These are phyloP conservation scores for Isichthys henryi DNA, from an alignment of 2,113 vertebrate genomes.

Conservation along the genomic window DNA sequence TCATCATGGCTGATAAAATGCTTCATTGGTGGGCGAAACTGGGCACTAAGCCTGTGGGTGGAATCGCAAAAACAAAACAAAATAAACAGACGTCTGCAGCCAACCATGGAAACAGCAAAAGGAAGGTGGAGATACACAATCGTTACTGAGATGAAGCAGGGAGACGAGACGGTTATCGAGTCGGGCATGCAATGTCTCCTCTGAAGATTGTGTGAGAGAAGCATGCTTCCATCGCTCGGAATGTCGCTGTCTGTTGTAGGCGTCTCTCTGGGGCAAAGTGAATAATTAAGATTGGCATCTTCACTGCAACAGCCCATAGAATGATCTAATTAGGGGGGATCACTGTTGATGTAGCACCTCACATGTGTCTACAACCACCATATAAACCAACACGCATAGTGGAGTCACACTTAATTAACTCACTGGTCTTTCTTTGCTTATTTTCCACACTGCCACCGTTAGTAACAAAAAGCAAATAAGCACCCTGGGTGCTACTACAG, in stretches of 20 bases:
- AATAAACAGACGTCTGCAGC: neutral
- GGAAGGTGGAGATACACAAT: neutral
- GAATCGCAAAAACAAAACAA: neutral
- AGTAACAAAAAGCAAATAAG: conserved; percentile 30
- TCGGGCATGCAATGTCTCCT: neutral
- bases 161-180: conserved; percentile 5
- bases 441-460: conserved; percentile 29
- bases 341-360: conserved; percentile 33
- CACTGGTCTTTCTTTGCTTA: conserved; percentile 36
- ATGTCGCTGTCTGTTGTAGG: conserved; percentile 14
- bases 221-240: neutral
- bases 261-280: conserved; percentile 7
- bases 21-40: neutral
- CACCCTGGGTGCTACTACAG: neutral
- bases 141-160: neutral
- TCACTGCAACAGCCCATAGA: neutral
- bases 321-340: conserved; percentile 36
- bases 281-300: conserved; percentile 28
- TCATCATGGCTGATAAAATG: conserved; percentile 5
- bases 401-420: conserved; percentile 42
- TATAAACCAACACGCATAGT: conserved; percentile 31
- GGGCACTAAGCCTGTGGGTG: neutral
- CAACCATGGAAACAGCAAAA: neutral
- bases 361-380: conserved; percentile 17
- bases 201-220: neutral